Percentiles rank a stretch among this genome's conserved stretches.
phyloP scores from a whole-genome alignment of 2,797 vertebrate species.

The Sorex maritimensis region DNA sequence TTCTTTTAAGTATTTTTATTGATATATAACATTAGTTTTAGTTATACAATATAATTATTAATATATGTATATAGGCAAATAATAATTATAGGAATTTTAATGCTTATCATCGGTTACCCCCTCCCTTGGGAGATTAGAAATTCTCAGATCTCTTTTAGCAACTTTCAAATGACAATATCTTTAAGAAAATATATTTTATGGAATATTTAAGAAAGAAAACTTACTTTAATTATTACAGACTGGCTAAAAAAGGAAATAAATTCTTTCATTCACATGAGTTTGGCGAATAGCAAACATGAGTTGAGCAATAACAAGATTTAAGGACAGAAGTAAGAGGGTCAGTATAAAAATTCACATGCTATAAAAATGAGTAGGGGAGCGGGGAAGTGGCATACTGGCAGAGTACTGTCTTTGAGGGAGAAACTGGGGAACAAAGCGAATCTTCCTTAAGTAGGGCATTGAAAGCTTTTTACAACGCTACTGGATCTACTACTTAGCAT shows the following conservation, averaged over 20 bases:
- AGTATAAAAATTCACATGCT: not conserved
- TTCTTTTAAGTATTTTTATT: not conserved
- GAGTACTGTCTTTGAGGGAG: too few species aligned
- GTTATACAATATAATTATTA: not conserved
- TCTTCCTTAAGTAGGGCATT: constrained; percentile 5
- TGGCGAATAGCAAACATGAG: not conserved
- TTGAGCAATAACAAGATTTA: not conserved
- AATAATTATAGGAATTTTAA: constrained; percentile 4
- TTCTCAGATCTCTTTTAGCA: constrained; percentile 26
- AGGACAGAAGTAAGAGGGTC: not conserved
- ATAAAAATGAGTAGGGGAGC: too few species aligned
- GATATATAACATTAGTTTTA: constrained; percentile 17
- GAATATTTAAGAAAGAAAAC: constrained; percentile 49
- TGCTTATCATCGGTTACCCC: not conserved
- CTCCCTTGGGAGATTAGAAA: constrained; percentile 23
- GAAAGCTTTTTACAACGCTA: constrained; percentile 32
- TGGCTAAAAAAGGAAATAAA: constrained; percentile 10
- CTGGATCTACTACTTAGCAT: constrained; percentile 24
- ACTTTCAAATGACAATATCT: constrained; percentile 3
- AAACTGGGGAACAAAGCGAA: not conserved
- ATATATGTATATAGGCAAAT: not conserved
- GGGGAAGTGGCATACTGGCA: too few species aligned
- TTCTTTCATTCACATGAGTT: not conserved
- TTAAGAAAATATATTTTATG: constrained; percentile 10
- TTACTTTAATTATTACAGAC: constrained; percentile 43